These are phyloP conservation scores for Penaeus indicus DNA, from an alignment of 1,140 invertebrate genomes.

Conservation along the genomic window DNA sequence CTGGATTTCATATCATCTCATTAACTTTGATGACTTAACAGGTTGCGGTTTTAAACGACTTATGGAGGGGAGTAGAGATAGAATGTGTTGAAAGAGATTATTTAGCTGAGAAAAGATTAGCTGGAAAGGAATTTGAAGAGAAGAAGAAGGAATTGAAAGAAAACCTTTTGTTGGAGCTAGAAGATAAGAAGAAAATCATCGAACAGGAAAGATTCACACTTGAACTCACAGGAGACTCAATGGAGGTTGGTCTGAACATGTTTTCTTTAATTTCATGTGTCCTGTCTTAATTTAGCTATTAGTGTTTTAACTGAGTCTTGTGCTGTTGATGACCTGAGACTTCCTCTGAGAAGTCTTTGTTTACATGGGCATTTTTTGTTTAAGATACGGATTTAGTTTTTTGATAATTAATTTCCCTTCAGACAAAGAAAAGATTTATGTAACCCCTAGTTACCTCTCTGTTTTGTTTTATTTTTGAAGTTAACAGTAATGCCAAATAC, in stretches of 20 bases:
- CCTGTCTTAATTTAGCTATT: not conserved
- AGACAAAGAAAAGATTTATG: too few species aligned
- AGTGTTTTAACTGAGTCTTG: too few species aligned
- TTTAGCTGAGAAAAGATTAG: conserved; percentile 86
- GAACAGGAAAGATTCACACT: conserved; percentile 88
- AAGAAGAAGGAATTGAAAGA: conserved; percentile 94
- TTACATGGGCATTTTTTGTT: not conserved
- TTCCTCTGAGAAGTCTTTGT: not conserved
- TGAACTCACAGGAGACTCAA: conserved; percentile 89
- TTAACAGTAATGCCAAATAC: too few species aligned
- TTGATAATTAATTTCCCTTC: too few species aligned
- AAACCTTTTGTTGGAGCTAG: conserved; percentile 89
- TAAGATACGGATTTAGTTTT: too few species aligned
- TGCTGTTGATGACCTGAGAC: not conserved
- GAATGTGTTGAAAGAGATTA: conserved; percentile 91
- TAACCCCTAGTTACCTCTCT: too few species aligned
- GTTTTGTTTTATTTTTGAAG: too few species aligned
- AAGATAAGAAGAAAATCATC: conserved; percentile 91
- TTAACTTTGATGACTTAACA: conserved; percentile 4
- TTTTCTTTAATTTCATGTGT: too few species aligned
- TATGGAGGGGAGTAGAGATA: conserved; percentile 86
- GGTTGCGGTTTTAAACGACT: conserved; percentile 84
- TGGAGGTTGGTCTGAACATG: conserved; percentile 76
- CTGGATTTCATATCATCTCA: not conserved
- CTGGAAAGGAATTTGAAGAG: conserved; percentile 93